Evolutionary conservation across 2,113 vertebrate species (phyloP).

Genomic region (Albula goreensis): DNA sequence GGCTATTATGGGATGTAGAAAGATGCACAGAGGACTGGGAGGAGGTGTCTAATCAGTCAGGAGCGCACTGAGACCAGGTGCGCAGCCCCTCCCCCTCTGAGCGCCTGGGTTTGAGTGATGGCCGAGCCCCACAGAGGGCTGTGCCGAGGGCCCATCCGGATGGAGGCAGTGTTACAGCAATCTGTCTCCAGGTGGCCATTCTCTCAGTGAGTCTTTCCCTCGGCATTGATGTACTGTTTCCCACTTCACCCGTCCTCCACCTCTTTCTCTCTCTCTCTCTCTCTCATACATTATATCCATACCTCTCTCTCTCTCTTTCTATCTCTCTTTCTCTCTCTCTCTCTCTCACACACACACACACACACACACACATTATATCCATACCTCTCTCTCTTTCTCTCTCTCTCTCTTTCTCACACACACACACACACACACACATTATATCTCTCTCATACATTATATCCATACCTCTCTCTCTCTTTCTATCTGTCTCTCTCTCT

Average conservation of each 20-base stretch:
- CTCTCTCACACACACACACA: conserved; percentile 35
- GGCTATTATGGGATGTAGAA: neutral
- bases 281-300: conserved; percentile 22
- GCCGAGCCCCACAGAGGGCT: conserved; percentile 34
- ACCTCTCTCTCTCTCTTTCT: neutral
- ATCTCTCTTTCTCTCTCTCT: neutral
- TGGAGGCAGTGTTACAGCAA: conserved; percentile 45
- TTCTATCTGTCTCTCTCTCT: too few species aligned
- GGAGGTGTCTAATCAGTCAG: neutral
- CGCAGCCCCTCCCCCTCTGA: neutral
- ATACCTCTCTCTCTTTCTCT: conserved; percentile 45
- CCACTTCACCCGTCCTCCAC: conserved; percentile 48
- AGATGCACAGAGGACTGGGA: neutral
- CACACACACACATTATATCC: too few species aligned
- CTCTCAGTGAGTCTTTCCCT: conserved; percentile 46
- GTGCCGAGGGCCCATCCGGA: conserved; percentile 51
- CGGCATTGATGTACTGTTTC: conserved; percentile 48
- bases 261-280: conserved; percentile 45
- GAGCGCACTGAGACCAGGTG: too few species aligned
- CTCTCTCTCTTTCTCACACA: conserved; percentile 46
- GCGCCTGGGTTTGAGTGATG: conserved; percentile 33
- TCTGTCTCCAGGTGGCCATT: conserved; percentile 37
- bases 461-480: too few species aligned
- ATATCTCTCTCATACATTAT: too few species aligned
- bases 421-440: too few species aligned